Percentiles rank a stretch among this genome's conserved stretches.
Conservation (phyloP, 2,113 vertebrate species). For the Lipophrys pholis region DNA sequence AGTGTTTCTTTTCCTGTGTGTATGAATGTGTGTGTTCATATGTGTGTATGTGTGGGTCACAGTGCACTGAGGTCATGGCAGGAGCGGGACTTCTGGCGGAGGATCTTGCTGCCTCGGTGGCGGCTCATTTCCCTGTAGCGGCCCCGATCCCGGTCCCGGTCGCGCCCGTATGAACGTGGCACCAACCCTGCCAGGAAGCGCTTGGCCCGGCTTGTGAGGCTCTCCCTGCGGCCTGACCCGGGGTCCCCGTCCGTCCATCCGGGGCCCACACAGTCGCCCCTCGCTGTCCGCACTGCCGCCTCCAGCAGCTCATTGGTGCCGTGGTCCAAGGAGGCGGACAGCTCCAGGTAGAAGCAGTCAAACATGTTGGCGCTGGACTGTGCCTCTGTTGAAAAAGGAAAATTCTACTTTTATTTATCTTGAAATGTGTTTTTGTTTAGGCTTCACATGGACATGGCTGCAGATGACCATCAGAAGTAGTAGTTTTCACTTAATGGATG, state of each 20-base stretch:
- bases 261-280: constrained; percentile 83
- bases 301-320: constrained; percentile 90
- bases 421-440: not conserved
- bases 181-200: constrained; percentile 90
- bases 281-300: constrained; percentile 86
- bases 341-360: constrained; percentile 90
- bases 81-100: constrained; percentile 92
- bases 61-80: constrained; percentile 91
- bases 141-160: constrained; percentile 79
- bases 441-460: constrained; percentile 27
- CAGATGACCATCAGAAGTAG: constrained; percentile 30
- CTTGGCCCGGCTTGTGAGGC: constrained; percentile 90
- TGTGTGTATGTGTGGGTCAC: constrained; percentile 58
- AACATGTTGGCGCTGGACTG: constrained; percentile 89
- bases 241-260: constrained; percentile 80
- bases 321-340: constrained; percentile 90
- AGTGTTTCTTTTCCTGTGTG: constrained; percentile 17
- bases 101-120: constrained; percentile 85
- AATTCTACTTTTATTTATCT: not conserved
- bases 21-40: not conserved
- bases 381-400: constrained; percentile 73
- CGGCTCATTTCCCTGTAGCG: constrained; percentile 83
- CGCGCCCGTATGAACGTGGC: constrained; percentile 83
- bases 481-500: constrained; percentile 22
- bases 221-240: constrained; percentile 82